Conservation (phyloP, 53 echinoderm and acorn worm genomes). For the Pentamera pediparva region DNA sequence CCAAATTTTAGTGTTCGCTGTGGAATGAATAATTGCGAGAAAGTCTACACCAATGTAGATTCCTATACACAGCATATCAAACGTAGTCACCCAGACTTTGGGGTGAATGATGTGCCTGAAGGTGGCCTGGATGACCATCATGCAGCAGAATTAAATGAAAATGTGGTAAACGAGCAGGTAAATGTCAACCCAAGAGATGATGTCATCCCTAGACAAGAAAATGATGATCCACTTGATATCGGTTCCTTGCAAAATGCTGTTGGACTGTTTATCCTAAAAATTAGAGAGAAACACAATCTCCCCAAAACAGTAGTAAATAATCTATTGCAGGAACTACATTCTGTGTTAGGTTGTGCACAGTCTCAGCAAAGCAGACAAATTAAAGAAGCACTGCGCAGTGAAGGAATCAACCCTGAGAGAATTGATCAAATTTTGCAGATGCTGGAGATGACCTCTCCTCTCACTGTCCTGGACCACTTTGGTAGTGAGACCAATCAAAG, state of each 20-base stretch:
- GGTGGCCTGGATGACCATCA: neutral
- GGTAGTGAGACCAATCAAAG: conserved; percentile 5
- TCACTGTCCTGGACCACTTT: neutral
- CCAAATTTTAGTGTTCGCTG: conserved; percentile 18
- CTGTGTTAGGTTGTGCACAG: neutral
- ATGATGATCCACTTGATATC: neutral
- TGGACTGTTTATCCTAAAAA: neutral
- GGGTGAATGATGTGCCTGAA: neutral
- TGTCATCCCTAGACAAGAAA: neutral
- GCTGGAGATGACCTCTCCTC: neutral
- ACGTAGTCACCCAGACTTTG: neutral
- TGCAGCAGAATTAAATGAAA: neutral
- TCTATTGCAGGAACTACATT: neutral
- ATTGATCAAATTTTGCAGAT: neutral
- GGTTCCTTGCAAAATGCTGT: neutral
- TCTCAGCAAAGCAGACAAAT: neutral
- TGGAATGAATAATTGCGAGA: conserved; percentile 6
- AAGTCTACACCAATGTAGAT: conserved; percentile 1
- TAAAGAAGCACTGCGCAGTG: neutral
- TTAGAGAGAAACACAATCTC: neutral
- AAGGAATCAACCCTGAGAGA: neutral
- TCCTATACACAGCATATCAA: neutral
- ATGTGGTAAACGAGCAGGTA: neutral
- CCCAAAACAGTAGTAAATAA: neutral
- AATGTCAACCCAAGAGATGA: neutral